Evolutionary conservation across 2,888 invertebrate species (phyloP).

Genomic region (Charanyca ferruginea): DNA sequence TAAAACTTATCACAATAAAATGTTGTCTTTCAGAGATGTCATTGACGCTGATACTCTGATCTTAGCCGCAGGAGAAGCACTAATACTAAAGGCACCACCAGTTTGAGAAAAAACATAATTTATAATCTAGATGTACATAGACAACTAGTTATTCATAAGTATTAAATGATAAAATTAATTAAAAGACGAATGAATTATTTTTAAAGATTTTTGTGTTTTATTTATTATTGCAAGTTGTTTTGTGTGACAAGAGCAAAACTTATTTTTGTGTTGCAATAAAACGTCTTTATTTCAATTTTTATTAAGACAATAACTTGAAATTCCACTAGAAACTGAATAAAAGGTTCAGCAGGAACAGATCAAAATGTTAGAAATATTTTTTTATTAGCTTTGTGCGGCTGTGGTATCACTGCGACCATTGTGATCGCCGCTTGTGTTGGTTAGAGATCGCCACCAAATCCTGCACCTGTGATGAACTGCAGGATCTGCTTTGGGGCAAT

Average conservation of each 20-base stretch:
- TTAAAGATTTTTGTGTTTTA: neutral
- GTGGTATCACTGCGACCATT: too few relatives aligned
- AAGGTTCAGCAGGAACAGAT: too few relatives aligned
- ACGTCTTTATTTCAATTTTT: too few relatives aligned
- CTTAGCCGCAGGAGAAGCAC: slow-evolving; percentile 73
- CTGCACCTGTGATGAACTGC: too few relatives aligned
- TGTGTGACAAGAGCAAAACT: neutral
- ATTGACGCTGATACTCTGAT: slow-evolving; percentile 9
- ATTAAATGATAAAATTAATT: slow-evolving; percentile 8
- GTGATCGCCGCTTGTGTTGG: too few relatives aligned
- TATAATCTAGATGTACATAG: slow-evolving; percentile 22
- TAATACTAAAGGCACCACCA: slow-evolving; percentile 72
- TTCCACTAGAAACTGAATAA: too few relatives aligned
- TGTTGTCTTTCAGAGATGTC: slow-evolving; percentile 21
- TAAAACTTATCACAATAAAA: neutral
- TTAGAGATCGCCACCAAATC: too few relatives aligned
- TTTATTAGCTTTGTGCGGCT: too few relatives aligned
- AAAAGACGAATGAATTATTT: slow-evolving; percentile 10
- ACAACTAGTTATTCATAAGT: slow-evolving; percentile 23
- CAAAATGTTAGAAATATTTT: too few relatives aligned
- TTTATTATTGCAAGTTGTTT: neutral
- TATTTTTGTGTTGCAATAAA: too few relatives aligned
- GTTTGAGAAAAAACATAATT: slow-evolving; percentile 28
- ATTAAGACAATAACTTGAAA: too few relatives aligned
- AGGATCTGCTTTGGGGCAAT: too few relatives aligned